Evolutionary conservation across 2,797 vertebrate genomes (phyloP), one percentile per base, ranked within the genome.

Genomic region (Notamacropus eugenii): DNA sequence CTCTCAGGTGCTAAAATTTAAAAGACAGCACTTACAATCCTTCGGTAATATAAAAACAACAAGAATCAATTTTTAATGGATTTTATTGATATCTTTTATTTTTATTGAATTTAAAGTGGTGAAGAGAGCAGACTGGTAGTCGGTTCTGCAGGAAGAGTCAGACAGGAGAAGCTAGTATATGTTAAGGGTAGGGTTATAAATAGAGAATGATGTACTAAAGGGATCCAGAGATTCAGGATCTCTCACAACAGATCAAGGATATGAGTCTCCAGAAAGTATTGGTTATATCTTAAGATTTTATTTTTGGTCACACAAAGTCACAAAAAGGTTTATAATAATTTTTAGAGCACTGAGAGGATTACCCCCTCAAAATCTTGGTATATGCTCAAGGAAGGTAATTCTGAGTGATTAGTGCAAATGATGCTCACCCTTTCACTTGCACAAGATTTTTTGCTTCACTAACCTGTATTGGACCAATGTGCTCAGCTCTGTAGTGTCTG

Each of bases 401-500:
- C 62, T 50, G 24, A 22, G 28, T 28, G 62, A 58, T 29, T 55
- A 40, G 55, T 27, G 92, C 50, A 92, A 94, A 74, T 90, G 27
- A 24, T 67, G 59, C 90, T 62, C 4, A 54, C 58, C 4, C 94
- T 54, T 54, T 55, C 31, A 34, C n/a, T 55, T 14, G 34, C 54
- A 24, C 3, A 10, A 2, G 31, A 55, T 16, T 16, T n/a, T 22
- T n/a, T 82, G 50, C 54, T 91, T 34, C 9, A 10, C 57, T n/a
- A 19, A 40, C 28, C 29, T 55, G 91, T 57, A 87, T 46, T 11
- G 29, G 82, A 31, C 54, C 56, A 0, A 0, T 0, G 12, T 22
- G 34, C 10, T 3, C 2, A 0, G 74, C 0, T 0, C 0, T 31
- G 1, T 1, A 9, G 9, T 5, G 8, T 91, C 40, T 40, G 50